Percentiles rank a stretch among this genome's conserved stretches.
phyloP scores from a whole-genome alignment of 2,888 invertebrate species.

The Parnassius mnemosyne region DNA sequence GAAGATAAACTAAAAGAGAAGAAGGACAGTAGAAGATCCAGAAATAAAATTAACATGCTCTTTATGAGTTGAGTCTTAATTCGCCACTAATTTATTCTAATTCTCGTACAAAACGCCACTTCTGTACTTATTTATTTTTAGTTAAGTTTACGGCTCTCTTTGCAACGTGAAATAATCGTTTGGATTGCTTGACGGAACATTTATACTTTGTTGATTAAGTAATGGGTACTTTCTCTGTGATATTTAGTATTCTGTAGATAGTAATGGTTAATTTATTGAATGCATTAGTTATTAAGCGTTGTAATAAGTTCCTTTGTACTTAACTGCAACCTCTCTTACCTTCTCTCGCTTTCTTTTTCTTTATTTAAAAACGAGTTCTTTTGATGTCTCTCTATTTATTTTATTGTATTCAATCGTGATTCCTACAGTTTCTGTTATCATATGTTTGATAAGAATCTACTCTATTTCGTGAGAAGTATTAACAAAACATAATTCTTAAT shows the following conservation, averaged over 20 bases:
- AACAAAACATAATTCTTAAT: constrained; percentile 44
- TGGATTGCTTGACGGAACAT: constrained; percentile 67
- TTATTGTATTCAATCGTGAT: constrained; percentile 13
- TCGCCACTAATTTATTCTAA: constrained; percentile 30
- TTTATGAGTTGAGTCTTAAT: constrained; percentile 31
- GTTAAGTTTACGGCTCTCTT: constrained; percentile 40
- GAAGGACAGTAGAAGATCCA: constrained; percentile 40
- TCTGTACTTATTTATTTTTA: constrained; percentile 44
- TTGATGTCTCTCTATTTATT: constrained; percentile 9
- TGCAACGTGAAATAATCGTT: constrained; percentile 49
- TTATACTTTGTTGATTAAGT: constrained; percentile 68
- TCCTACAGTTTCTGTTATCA: constrained; percentile 8
- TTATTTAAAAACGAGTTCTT: constrained; percentile 22
- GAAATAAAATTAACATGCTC: constrained; percentile 31
- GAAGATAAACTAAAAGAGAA: constrained; percentile 56
- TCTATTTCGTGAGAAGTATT: constrained; percentile 24
- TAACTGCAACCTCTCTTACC: constrained; percentile 27
- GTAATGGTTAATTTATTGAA: constrained; percentile 75
- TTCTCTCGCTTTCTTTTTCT: constrained; percentile 25
- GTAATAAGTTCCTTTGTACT: constrained; percentile 55
- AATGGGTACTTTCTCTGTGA: constrained; percentile 80
- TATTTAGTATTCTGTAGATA: constrained; percentile 78
- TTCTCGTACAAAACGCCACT: constrained; percentile 30
- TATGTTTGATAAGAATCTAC: neutral
- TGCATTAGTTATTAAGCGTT: constrained; percentile 59